Evolutionary conservation across 2,113 vertebrate genomes (phyloP).

Genomic region (Galemys pyrenaicus): DNA sequence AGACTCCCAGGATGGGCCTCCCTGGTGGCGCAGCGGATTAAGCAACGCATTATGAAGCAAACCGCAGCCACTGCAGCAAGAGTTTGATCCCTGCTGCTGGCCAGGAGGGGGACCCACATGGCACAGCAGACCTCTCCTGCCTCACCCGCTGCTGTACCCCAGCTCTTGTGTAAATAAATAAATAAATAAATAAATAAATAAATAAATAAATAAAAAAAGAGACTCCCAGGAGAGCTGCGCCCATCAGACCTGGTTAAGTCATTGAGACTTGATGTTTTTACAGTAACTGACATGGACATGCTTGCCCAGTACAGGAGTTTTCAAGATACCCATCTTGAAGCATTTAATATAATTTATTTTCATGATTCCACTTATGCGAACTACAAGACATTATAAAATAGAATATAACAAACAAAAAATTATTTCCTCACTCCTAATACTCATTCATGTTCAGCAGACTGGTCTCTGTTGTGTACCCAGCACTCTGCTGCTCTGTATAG

Average conservation of each 20-base stretch:
- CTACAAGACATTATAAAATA: not conserved
- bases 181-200: too few species aligned
- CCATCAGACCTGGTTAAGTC: not conserved
- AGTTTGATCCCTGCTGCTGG: too few species aligned
- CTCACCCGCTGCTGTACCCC: too few species aligned
- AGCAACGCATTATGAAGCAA: too few species aligned
- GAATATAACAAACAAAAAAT: not conserved
- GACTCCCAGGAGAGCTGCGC: not conserved
- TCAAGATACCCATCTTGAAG: not conserved
- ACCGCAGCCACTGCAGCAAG: too few species aligned
- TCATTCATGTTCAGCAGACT: not conserved
- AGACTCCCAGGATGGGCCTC: not conserved
- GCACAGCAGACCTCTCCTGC: too few species aligned
- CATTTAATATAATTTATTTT: not conserved
- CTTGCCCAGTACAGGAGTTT: not conserved
- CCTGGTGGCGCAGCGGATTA: too few species aligned
- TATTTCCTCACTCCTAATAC: not conserved
- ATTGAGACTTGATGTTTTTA: not conserved
- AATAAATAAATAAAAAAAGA: too few species aligned
- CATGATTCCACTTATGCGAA: not conserved
- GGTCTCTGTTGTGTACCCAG: not conserved
- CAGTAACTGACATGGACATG: not conserved
- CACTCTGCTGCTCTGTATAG: not conserved
- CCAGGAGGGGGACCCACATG: too few species aligned
- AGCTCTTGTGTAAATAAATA: too few species aligned